Base-by-base conservation (phyloP, 2,113 vertebrate genomes). In the Ammospiza nelsoni region DNA sequence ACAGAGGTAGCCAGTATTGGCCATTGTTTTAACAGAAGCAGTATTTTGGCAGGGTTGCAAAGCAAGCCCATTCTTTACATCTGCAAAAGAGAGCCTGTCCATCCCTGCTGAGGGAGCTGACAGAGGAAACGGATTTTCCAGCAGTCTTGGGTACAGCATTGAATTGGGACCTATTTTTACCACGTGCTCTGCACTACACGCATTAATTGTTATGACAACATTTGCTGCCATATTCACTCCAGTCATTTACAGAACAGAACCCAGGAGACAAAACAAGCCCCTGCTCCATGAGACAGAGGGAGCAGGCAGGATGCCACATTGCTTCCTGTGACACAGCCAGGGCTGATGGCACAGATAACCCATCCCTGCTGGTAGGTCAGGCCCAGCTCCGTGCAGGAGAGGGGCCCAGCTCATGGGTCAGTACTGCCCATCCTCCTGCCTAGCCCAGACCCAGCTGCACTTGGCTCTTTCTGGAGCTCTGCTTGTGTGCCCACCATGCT, bases 181-280 rank as follows among this genome's bases (percentile, higher is more conserved):
- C 11, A 0, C 6, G 33, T 33, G 75, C 72, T 59, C 84, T 25
- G 39, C 28, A 15, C 83, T 35, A n/a, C 51, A 77, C 0, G 0
- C 65, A 74, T 35, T 63, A 71, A 93, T 86, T 93, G 90, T 90
- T 81, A 57, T 2, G 6, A 77, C 33, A 62, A 81, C 68, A 66
- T 93, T 81, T 86, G 90, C 80, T 96, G 92, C 79, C 65, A 62
- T 65, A 58, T 21, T 68, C 68, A 41, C 83, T 89, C 68, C 33
- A 77, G 37, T 54, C 23, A 75, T 67, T 71, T 67, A 63, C 68
- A 68, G 79, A 84, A 39, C 2, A 95, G 61, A 67, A 90, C 35
- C n/a, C 87, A 52, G 59, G 76, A 95, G 92, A 92, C 79, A 89
- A 93, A 96, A 72, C 76, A 94, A 93, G 44, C 15, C 48, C 43